Percentiles rank a stretch among this genome's conserved stretches.
Conservation (phyloP, 2,797 vertebrate species). For the Enteromius paludinosus region DNA sequence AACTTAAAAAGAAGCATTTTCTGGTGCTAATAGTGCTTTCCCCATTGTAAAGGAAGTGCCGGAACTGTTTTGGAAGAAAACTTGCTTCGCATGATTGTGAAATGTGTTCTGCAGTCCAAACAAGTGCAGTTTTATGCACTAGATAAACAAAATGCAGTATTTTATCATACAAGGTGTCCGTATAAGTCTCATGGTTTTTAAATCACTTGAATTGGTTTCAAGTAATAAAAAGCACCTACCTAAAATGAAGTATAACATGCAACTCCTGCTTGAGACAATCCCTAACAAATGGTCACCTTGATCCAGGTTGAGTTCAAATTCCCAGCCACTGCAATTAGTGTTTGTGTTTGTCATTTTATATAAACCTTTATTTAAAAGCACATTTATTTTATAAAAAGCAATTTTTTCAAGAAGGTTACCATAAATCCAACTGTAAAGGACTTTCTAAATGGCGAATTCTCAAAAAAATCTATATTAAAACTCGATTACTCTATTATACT, state of each 20-base stretch:
- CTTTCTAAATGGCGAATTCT: not conserved
- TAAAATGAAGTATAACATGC: constrained; percentile 42
- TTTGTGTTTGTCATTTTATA: constrained; percentile 16
- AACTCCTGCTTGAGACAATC: constrained; percentile 51
- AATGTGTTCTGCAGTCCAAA: constrained; percentile 79
- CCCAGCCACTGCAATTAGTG: not conserved
- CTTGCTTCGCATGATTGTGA: constrained; percentile 66
- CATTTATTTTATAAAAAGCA: not conserved
- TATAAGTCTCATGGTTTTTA: not conserved
- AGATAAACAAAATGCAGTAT: not conserved
- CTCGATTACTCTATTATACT: too few relatives aligned
- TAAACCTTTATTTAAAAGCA: constrained; percentile 1
- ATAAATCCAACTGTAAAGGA: not conserved
- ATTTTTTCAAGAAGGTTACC: not conserved
- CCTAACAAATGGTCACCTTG: constrained; percentile 4
- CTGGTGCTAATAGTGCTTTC: constrained; percentile 70
- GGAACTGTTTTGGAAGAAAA: constrained; percentile 66
- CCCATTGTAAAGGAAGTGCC: constrained; percentile 67
- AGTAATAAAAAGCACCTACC: constrained; percentile 38
- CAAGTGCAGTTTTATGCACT: constrained; percentile 56
- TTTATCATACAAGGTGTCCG: not conserved
- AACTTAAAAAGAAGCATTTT: constrained; percentile 59
- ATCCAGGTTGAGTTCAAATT: constrained; percentile 13
- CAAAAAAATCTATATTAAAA: not conserved
- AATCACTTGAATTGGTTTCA: constrained; percentile 27